Evolutionary conservation across 2,113 vertebrate genomes (phyloP), one percentile per base, ranked within the genome.

Genomic region (Gallinago paraguaiae): DNA sequence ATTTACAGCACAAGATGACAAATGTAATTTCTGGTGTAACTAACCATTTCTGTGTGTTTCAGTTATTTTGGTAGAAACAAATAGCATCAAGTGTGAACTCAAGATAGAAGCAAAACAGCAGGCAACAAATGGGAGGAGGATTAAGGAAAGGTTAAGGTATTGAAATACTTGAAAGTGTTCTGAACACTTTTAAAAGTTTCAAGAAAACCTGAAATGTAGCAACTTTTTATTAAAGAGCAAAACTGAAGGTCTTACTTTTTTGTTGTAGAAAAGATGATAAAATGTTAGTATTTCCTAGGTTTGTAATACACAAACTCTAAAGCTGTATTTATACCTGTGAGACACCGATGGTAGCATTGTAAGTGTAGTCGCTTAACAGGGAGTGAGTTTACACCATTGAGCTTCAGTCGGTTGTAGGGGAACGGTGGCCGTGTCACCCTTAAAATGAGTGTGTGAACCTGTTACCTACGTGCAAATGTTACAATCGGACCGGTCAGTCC

Each of bases 401-500:
- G 22, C 82, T 37, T 37, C 33, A 41, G 24, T 12, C 45, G 1
- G 27, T 20, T 25, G 60, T 18, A 31, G 60, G 74, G 39, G 37
- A 10, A 24, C 5, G 3, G 16, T 6, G 18, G 17, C 10, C 8
- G 24, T 5, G 7, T 28, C 9, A 8, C 54, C 13, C 16, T 11
- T 14, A 5, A 28, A 37, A 19, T 59, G 39, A 9, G 39, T 0
- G 3, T 11, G 19, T 19, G 25, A 60, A 9, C 27, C 35, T 5
- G 20, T 13, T 31, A 9, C 20, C 37, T n/a, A 0, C 2, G 13
- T 53, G 63, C n/a, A 25, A 11, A 2, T 28, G 37, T 46, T 6
- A 6, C 1, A 0, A 12, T 11, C 39, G 39, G 39, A 6, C 2
- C 0, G 1, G 20, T 63, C 14, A 1, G 35, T 24, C 41, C 3